Conservation (phyloP, 2,113 vertebrate species). For the Microtus pennsylvanicus region DNA sequence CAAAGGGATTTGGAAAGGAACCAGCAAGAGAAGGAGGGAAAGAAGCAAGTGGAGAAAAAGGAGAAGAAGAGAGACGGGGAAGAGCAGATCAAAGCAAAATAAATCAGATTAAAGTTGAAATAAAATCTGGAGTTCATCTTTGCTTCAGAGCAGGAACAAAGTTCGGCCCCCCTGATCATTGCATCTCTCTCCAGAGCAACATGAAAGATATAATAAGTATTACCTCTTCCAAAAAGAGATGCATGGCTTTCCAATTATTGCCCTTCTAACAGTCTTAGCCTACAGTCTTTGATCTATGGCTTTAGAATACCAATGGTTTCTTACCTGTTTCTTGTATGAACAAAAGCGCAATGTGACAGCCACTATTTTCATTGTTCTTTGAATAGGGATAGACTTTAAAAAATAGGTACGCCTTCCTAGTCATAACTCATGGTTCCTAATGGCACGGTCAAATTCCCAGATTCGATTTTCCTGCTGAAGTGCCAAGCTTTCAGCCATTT, state of each 20-base stretch:
- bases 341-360: slow-evolving; percentile 65
- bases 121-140: slow-evolving; percentile 74
- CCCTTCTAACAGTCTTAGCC: slow-evolving; percentile 84
- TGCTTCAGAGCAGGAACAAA: slow-evolving; percentile 82
- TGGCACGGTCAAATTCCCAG: slow-evolving; percentile 45
- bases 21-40: neutral
- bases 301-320: slow-evolving; percentile 77
- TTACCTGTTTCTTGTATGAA: slow-evolving; percentile 77
- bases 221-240: slow-evolving; percentile 80
- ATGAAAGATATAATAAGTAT: slow-evolving; percentile 82
- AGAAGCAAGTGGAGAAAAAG: neutral
- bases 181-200: slow-evolving; percentile 85
- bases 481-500: slow-evolving; percentile 71
- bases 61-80: neutral
- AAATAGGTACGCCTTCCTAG: slow-evolving; percentile 65
- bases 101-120: slow-evolving; percentile 52
- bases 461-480: slow-evolving; percentile 65
- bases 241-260: slow-evolving; percentile 85
- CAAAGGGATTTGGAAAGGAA: neutral
- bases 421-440: slow-evolving; percentile 66
- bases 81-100: slow-evolving; percentile 18
- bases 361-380: slow-evolving; percentile 73
- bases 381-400: slow-evolving; percentile 59
- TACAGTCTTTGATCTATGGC: slow-evolving; percentile 80
- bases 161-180: slow-evolving; percentile 69